Evolutionary conservation across 1,140 invertebrate species (phyloP).

Genomic region (Lasioglossum albipes): DNA sequence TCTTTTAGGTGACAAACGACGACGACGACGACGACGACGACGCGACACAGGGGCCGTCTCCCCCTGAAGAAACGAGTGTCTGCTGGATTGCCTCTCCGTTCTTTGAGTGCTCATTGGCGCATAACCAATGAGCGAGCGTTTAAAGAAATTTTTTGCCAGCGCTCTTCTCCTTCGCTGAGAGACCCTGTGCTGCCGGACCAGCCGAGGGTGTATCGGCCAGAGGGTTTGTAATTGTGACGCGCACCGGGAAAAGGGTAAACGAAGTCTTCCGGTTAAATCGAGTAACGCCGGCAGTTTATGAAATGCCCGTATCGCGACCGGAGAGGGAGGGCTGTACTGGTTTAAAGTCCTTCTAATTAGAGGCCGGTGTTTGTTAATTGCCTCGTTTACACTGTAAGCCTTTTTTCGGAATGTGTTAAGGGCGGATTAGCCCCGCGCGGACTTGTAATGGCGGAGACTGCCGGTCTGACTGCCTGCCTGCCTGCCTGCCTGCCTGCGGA

Average conservation of each 20-base stretch:
- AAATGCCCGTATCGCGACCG: conserved; percentile 17
- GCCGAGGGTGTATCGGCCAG: not conserved
- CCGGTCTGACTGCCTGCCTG: too few relatives aligned
- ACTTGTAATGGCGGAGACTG: not conserved
- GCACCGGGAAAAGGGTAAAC: not conserved
- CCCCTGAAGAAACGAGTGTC: conserved; percentile 15
- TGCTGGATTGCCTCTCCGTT: conserved; percentile 35
- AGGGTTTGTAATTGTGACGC: not conserved
- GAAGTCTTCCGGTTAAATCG: conserved; percentile 10
- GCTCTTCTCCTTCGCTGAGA: not conserved
- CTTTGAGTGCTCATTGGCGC: conserved; percentile 41
- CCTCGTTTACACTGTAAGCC: not conserved
- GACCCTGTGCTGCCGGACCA: too few relatives aligned
- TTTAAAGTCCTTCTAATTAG: conserved; percentile 19
- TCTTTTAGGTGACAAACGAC: conserved; percentile 11
- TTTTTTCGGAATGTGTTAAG: not conserved
- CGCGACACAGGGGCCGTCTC: too few relatives aligned
- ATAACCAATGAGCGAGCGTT: conserved; percentile 40
- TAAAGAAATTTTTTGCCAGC: conserved; percentile 39
- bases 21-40: too few relatives aligned
- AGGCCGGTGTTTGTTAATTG: conserved; percentile 20
- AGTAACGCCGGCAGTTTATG: conserved; percentile 25
- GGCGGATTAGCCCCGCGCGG: too few relatives aligned
- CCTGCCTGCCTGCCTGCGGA: too few relatives aligned
- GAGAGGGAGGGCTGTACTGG: not conserved